phyloP scores from a whole-genome alignment of 2,797 vertebrate species.

The Arvicola amphibius region DNA sequence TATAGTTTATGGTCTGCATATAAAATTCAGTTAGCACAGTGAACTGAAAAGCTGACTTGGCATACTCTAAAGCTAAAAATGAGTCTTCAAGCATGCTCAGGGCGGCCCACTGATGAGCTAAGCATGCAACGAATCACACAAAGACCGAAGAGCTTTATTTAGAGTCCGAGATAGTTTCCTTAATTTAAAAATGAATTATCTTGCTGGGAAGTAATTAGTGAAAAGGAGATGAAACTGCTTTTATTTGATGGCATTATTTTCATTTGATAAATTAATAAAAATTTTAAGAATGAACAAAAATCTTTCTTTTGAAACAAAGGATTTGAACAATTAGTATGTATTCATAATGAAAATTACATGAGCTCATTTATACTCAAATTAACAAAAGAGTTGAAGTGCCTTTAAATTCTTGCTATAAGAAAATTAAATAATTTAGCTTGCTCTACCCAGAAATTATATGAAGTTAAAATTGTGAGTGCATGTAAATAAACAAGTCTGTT shows the following conservation, averaged over 20 bases:
- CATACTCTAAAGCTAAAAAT: slow-evolving; percentile 58
- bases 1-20: slow-evolving; percentile 70
- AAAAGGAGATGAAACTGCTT: not conserved
- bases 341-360: slow-evolving; percentile 14
- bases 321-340: not conserved
- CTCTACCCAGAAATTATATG: not conserved
- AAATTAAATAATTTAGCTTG: slow-evolving; percentile 34
- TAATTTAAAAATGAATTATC: not conserved
- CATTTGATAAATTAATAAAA: slow-evolving; percentile 38
- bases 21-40: slow-evolving; percentile 77
- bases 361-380: slow-evolving; percentile 3
- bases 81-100: slow-evolving; percentile 16
- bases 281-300: slow-evolving; percentile 29
- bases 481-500: not conserved
- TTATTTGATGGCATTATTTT: slow-evolving; percentile 50
- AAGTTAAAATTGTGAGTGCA: slow-evolving; percentile 13
- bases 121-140: not conserved
- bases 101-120: not conserved
- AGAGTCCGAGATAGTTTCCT: slow-evolving; percentile 5
- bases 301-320: slow-evolving; percentile 17
- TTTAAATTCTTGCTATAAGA: slow-evolving; percentile 29
- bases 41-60: slow-evolving; percentile 72
- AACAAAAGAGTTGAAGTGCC: not conserved
- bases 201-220: not conserved
- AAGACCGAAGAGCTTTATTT: not conserved